These are phyloP conservation scores for Temnothorax nylanderi DNA, from an alignment of 1,140 invertebrate species.

Conservation along the genomic window DNA sequence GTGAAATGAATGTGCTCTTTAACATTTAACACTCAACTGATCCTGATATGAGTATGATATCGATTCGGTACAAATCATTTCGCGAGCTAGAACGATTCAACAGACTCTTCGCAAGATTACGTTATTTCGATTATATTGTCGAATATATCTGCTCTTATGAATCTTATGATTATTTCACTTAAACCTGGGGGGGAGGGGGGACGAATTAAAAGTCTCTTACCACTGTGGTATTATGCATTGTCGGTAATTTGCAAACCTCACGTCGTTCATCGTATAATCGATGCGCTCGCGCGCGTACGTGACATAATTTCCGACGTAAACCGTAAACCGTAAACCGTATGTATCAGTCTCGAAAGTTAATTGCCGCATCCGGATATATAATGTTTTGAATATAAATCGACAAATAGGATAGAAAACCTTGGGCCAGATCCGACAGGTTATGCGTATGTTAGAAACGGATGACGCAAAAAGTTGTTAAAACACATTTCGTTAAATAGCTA, in stretches of 20 bases:
- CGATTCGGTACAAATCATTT: slow-evolving; percentile 13
- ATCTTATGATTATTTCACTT: not conserved
- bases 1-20: not conserved
- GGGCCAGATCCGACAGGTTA: slow-evolving; percentile 37
- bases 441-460: slow-evolving; percentile 12
- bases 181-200: not conserved
- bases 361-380: not conserved
- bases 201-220: slow-evolving; percentile 56
- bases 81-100: not conserved
- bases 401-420: slow-evolving; percentile 18
- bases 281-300: not conserved
- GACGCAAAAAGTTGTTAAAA: not conserved
- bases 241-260: slow-evolving; percentile 71
- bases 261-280: slow-evolving; percentile 71
- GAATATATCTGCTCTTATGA: not conserved
- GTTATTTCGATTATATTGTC: not conserved
- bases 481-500: slow-evolving; percentile 5
- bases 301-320: slow-evolving; percentile 3
- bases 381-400: slow-evolving; percentile 2
- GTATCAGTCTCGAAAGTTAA: not conserved
- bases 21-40: slow-evolving; percentile 13
- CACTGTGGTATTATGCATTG: slow-evolving; percentile 71
- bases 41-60: not conserved
- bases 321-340: not conserved
- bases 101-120: not conserved